Evolutionary conservation across 2,113 vertebrate genomes (phyloP), one percentile per base, ranked within the genome.

Genomic region (Trichomycterus rosablanca): DNA sequence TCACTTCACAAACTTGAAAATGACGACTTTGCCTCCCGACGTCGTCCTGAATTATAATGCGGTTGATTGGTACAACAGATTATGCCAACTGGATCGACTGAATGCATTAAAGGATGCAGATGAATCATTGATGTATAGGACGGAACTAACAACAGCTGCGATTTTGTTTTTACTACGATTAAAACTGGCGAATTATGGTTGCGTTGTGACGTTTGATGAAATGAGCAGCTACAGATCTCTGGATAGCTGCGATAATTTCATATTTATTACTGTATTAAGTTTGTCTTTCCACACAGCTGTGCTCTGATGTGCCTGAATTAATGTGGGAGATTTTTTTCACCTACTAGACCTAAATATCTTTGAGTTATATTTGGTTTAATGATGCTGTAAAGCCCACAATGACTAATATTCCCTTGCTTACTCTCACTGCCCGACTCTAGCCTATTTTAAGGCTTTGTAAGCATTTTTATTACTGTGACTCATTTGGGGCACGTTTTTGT

Each of bases 331-430:
- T 30, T 7, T 7, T 30, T n/a, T 76, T 69, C 61, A 23, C 61
- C 68, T 61, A 37, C 30, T 37, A 14, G 22, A 49, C 35, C 58
- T 16, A 24, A 51, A 77, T n/a, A 56, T 65, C 62, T 46, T 22
- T 5, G 14, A 11, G 14, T 30, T 12, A 22, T 35, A 22, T 35
- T 1, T 32, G 63, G 19, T 18, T 26, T 63, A 63, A 43, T 63
- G 37, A 56, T 48, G 28, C 45, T 20, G 10, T 14, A 45, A 50
- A 18, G 26, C 61, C 62, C 63, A 66, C 35, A 30, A n/a, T 7
- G 18, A 11, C 16, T 26, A 39, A 40, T 50, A 5, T 12, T 46
- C 28, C 8, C 48, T 50, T 6, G 8, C 22, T 49, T 12, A 8
- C 26, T 43, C 16, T 30, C 23, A 34, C 16, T 22, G 6, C 14